A percentile compares a stretch with the other conserved stretches of the same genome.
These are phyloP conservation scores for Ypsolopha scabrella DNA, from an alignment of 2,888 invertebrate genomes.

Conservation along the genomic window DNA sequence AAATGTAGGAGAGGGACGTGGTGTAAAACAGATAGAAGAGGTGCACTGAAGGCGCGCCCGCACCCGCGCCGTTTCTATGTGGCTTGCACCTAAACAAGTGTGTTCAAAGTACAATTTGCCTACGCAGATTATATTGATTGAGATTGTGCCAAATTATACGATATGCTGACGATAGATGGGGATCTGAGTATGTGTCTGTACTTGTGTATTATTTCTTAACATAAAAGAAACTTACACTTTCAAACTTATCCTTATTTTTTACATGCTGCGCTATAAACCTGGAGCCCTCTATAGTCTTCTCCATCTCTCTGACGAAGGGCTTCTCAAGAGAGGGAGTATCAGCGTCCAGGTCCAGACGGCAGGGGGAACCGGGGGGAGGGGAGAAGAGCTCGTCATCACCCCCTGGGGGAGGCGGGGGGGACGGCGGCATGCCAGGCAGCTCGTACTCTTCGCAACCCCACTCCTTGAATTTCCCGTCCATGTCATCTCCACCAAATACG, in stretches of 20 bases:
- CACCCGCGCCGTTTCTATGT: too few species aligned
- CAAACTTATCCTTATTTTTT: conserved; percentile 94
- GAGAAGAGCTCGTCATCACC: conserved; percentile 89
- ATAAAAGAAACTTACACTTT: conserved; percentile 94
- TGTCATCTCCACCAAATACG: conserved; percentile 74
- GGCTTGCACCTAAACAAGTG: too few species aligned
- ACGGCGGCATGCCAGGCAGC: conserved; percentile 78
- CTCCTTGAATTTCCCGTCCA: conserved; percentile 62
- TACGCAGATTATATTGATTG: too few species aligned
- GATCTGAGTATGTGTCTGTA: too few species aligned
- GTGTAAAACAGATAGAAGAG: too few species aligned
- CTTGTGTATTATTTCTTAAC: too few species aligned
- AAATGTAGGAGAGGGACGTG: too few species aligned
- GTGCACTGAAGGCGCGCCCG: too few species aligned
- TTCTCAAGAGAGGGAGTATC: conserved; percentile 86
- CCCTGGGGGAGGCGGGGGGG: conserved; percentile 79
- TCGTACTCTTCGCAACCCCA: conserved; percentile 79
- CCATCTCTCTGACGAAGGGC: conserved; percentile 85
- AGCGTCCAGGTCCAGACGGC: conserved; percentile 70
- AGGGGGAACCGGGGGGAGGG: conserved; percentile 77
- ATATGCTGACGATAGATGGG: too few species aligned
- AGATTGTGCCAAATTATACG: too few species aligned
- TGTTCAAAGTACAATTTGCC: too few species aligned
- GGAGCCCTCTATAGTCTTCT: conserved; percentile 92
- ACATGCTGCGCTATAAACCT: conserved; percentile 96